Evolutionary conservation across 2,113 vertebrate species (phyloP).

Genomic region (Phyllopteryx taeniolatus): DNA sequence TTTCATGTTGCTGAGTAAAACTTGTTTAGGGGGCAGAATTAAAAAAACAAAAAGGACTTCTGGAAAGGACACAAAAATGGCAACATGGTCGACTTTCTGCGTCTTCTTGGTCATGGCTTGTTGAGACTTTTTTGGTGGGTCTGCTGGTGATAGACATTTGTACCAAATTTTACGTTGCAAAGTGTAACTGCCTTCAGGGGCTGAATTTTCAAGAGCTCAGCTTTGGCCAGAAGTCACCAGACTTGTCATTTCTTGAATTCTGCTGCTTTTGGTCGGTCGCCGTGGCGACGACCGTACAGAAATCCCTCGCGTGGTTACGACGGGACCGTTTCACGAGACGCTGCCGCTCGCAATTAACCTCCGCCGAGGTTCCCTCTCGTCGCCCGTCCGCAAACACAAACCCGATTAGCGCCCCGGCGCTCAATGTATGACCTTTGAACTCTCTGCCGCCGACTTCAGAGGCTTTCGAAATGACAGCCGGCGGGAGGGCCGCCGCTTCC

Average conservation of each 20-base stretch:
- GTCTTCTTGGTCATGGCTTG: neutral
- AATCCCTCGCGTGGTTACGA: neutral
- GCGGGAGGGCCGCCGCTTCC: neutral
- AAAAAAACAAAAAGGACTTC: no score
- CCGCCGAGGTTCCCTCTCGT: no score
- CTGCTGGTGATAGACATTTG: no score
- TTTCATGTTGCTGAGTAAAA: no score
- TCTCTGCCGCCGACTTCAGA: neutral
- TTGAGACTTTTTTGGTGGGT: neutral
- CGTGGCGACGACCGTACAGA: neutral
- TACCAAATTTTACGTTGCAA: neutral
- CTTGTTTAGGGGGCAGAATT: no score
- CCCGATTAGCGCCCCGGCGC: slow-evolving; percentile 32
- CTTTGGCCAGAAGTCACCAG: neutral
- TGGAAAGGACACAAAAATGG: no score
- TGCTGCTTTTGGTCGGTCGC: neutral
- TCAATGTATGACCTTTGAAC: slow-evolving; percentile 1
- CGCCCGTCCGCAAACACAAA: slow-evolving; percentile 33
- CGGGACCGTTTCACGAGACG: neutral
- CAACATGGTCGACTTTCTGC: neutral
- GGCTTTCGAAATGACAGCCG: neutral
- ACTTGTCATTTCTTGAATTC: neutral
- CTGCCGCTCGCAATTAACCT: no score
- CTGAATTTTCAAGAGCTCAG: neutral
- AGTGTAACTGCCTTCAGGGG: neutral